Evolutionary conservation across 2,113 vertebrate species (phyloP).

Genomic region (Desmodus rotundus): DNA sequence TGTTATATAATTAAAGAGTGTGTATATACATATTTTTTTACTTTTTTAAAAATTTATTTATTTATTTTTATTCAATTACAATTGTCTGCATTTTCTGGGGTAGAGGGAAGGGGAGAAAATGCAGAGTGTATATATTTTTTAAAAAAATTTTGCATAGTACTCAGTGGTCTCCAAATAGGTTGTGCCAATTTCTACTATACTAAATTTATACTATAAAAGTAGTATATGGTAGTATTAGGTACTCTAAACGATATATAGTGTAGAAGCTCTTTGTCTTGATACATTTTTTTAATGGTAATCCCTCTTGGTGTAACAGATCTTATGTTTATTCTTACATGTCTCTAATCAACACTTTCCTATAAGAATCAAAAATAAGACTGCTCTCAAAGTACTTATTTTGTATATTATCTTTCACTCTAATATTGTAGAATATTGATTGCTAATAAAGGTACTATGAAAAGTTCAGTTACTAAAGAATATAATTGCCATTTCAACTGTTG

Average conservation of each 20-base stretch:
- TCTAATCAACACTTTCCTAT: background rate
- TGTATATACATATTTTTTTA: too few species aligned
- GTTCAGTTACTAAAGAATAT: background rate
- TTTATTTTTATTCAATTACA: too few species aligned
- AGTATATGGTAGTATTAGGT: background rate
- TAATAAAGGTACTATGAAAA: background rate
- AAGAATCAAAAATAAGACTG: background rate
- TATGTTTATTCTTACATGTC: background rate
- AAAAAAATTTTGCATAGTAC: background rate
- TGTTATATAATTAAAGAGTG: background rate
- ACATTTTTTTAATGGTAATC: background rate
- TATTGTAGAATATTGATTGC: background rate
- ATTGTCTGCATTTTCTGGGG: too few species aligned
- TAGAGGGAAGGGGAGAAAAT: too few species aligned
- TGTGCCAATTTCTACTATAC: constrained; percentile 4
- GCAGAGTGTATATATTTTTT: background rate
- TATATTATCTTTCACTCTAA: background rate
- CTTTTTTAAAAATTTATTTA: too few species aligned
- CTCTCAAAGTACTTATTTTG: background rate
- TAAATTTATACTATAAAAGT: too few species aligned
- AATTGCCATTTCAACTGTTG: constrained; percentile 7
- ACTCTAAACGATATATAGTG: background rate
- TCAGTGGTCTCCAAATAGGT: background rate
- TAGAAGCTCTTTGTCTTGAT: background rate
- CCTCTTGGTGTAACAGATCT: background rate